Evolutionary conservation across 2,888 invertebrate species (phyloP), one percentile per base, ranked within the genome.

Genomic region (Scaptomyza flava): DNA sequence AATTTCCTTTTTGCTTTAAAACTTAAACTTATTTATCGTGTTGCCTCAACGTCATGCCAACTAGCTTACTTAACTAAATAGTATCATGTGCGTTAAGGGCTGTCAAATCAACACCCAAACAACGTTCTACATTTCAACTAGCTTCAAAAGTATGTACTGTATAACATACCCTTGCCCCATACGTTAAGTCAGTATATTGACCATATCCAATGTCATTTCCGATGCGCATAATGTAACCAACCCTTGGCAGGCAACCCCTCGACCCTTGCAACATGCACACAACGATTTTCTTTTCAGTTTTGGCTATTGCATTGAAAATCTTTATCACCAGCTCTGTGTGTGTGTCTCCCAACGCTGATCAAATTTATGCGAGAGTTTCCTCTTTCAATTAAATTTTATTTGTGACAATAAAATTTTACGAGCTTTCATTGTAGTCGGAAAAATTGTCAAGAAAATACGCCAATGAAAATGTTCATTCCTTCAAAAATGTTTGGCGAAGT

Each of bases 331-430:
- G 43, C 38, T 1, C 11, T 36, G 33, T 47, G 6, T 42, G 36
- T 36, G 12, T 41, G 8, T 54, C 31, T 84, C 50, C 6, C 6
- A 8, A 14, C 14, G 7, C 42, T 14, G 17, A 38, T 81, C 48
- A 59, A 80, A 83, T 84, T 87, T 87, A 84, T 84, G 88, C 83
- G 77, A 74, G 76, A 74, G 84, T 88, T 88, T 85, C 84, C 83
- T 87, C 79, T 85, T 88, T 86, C 84, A 85, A 85, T 85, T 88
- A 85, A 85, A 88, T 85, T 85, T 85, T 86, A 85, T 88, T 86
- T 70, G 77, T 45, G 46, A 9, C 64, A 46, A 87, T 85, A 88
- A 85, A 88, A 88, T 86, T 85, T 85, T 77, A 85, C 79, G 84
- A 88, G 69, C 69, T 52, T 72, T 77, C 67, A 74, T 85, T 84